A percentile compares a stretch with the other conserved stretches of the same genome.
phyloP scores from a whole-genome alignment of 2,113 vertebrate species.

The Peromyscus leucopus region DNA sequence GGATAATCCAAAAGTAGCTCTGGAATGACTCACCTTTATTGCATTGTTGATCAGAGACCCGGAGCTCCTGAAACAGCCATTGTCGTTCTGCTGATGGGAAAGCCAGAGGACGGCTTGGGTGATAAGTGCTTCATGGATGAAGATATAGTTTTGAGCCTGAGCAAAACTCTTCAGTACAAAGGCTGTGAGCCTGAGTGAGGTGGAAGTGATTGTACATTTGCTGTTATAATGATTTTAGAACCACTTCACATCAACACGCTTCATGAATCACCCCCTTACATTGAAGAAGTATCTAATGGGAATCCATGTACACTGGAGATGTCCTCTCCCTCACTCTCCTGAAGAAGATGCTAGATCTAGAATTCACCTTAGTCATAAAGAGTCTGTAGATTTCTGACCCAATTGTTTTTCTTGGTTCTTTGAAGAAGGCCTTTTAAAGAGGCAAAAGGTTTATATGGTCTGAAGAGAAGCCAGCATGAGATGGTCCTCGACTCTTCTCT shows the following conservation, averaged over 20 bases:
- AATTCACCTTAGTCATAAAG: neutral
- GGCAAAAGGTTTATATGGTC: neutral
- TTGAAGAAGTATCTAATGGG: neutral
- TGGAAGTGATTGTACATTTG: neutral
- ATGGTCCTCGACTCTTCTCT: neutral
- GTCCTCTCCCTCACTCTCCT: neutral
- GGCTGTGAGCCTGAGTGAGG: conserved; percentile 81
- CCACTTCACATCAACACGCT: neutral
- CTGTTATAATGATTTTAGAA: neutral
- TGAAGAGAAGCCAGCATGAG: neutral
- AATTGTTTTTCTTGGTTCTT: conserved; percentile 3
- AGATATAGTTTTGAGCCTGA: conserved; percentile 79
- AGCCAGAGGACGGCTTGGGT: conserved; percentile 82
- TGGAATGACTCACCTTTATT: conserved; percentile 78
- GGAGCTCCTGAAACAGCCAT: conserved; percentile 85
- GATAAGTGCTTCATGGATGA: conserved; percentile 82
- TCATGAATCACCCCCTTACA: neutral
- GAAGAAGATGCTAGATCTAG: neutral
- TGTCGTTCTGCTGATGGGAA: conserved; percentile 78
- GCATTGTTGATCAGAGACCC: conserved; percentile 84
- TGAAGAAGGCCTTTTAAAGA: neutral
- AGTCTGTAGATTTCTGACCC: neutral
- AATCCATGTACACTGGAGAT: neutral
- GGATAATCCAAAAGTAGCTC: neutral
- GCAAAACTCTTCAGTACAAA: conserved; percentile 85